These are phyloP conservation scores for Neodiprion virginianus DNA, from an alignment of 1,140 invertebrate genomes.

Conservation along the genomic window DNA sequence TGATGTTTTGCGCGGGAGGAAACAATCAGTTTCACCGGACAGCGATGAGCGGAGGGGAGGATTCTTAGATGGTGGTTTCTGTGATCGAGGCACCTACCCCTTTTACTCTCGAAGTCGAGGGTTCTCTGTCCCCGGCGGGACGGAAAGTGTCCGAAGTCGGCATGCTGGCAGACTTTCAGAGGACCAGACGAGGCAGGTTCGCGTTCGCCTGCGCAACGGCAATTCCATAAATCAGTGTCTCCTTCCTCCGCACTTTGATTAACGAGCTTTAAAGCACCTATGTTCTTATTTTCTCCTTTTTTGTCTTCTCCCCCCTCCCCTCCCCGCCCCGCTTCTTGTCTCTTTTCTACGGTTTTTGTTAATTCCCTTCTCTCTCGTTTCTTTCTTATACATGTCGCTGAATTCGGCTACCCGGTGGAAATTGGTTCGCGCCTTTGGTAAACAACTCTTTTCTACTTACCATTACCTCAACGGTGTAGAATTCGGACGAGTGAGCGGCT, in stretches of 20 bases:
- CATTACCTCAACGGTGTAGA: no score
- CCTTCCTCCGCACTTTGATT: neutral
- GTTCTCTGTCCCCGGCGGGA: no score
- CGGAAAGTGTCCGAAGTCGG: no score
- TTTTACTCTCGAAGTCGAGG: neutral
- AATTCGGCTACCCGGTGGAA: no score
- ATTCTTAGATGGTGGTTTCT: neutral
- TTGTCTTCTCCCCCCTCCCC: neutral
- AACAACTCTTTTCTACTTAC: no score
- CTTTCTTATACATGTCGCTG: no score
- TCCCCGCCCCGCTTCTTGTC: no score
- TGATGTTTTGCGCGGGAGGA: neutral
- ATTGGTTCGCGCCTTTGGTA: no score
- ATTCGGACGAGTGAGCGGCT: neutral
- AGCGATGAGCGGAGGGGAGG: neutral
- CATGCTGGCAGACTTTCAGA: neutral
- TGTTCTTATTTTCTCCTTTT: neutral
- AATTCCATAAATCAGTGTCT: slow-evolving; percentile 1
- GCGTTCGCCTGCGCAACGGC: neutral
- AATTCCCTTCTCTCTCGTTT: neutral
- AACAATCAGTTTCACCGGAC: neutral
- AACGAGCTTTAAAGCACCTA: neutral
- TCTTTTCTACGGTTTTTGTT: neutral
- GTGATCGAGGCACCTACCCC: neutral
- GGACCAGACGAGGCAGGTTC: neutral